Percentiles rank a stretch among this genome's conserved stretches.
phyloP scores from a whole-genome alignment of 2,797 vertebrate species.

The Trematocara caparti region DNA sequence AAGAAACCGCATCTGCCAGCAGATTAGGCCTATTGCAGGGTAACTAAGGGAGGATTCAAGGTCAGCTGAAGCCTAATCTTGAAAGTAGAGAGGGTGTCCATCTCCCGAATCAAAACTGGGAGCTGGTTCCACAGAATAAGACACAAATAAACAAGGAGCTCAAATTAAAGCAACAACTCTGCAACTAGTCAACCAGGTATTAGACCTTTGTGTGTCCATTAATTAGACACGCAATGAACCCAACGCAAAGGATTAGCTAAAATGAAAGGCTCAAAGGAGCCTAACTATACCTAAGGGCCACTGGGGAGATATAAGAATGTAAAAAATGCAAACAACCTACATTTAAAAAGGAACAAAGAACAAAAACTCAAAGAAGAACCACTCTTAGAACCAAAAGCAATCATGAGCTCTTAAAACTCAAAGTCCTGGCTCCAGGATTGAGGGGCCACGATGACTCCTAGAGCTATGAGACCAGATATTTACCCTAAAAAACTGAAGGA shows the following conservation, averaged over 20 bases:
- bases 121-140: not conserved
- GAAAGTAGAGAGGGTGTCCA: not conserved
- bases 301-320: not conserved
- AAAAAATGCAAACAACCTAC: not conserved
- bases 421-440: not conserved
- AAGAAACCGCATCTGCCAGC: not conserved
- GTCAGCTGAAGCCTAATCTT: not conserved
- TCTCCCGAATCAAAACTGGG: not conserved
- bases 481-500: not conserved
- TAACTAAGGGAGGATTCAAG: not conserved
- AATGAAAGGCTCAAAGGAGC: not conserved
- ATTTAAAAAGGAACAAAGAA: not conserved
- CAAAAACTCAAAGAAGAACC: not conserved
- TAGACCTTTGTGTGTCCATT: not conserved
- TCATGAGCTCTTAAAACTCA: not conserved
- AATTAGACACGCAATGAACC: not conserved
- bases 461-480: not conserved
- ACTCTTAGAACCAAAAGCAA: not conserved
- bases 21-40: not conserved
- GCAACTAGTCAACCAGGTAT: not conserved
- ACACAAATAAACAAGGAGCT: not conserved
- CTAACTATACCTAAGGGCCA: not conserved
- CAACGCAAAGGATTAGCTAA: not conserved
- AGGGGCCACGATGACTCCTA: rapidly evolving
- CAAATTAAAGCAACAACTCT: not conserved